Conservation (phyloP, 2,888 invertebrate species). For the Pristionchus entomophagus region DNA sequence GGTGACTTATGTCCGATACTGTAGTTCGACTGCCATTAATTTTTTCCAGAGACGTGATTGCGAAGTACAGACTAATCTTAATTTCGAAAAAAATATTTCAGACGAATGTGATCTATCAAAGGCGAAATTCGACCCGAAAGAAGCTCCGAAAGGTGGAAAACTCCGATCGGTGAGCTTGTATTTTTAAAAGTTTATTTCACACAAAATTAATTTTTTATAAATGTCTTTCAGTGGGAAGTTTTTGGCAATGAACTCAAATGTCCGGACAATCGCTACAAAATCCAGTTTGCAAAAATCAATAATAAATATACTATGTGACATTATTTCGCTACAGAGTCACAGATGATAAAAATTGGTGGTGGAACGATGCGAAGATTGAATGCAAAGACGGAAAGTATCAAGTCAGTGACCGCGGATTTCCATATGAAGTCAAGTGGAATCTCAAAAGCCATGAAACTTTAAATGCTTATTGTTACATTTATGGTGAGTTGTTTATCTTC, state of each 20-base stretch:
- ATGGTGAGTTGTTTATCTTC: neutral
- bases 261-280: neutral
- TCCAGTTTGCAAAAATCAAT: neutral
- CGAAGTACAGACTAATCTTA: neutral
- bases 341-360: neutral
- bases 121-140: neutral
- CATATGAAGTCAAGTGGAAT: neutral
- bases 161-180: neutral
- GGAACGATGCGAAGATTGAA: neutral
- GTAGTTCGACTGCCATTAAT: neutral
- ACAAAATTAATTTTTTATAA: neutral
- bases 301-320: neutral
- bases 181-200: neutral
- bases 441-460: neutral
- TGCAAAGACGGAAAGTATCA: neutral
- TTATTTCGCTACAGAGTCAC: neutral
- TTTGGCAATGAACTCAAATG: neutral
- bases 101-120: neutral
- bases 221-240: neutral
- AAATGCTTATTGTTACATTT: neutral
- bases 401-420: neutral
- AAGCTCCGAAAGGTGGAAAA: neutral
- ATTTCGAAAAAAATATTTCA: neutral
- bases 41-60: neutral
- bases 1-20: too few species aligned